Base-by-base conservation (phyloP, 2,888 invertebrate genomes). In the Drosophila histrio region DNA sequence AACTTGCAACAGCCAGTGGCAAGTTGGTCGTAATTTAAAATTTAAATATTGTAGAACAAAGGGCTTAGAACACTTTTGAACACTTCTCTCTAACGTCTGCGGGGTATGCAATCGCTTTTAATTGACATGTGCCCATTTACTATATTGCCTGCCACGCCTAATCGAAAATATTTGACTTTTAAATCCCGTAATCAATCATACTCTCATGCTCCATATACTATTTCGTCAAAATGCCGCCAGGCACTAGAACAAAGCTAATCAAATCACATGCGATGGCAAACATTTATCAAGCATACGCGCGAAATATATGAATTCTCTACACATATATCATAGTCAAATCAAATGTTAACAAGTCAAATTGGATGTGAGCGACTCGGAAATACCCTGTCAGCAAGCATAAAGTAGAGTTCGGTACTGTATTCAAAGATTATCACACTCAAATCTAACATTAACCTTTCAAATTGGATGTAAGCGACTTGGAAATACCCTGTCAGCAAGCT, bases 141-240 rank as follows among this genome's bases (percentile, higher is more conserved):
- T n/a, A 50, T 49, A 66, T 53, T 65, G 54, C 57, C 41, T 34
- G 30, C 36, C 39, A 64, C 46, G 61, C 24, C 66, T 87, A 83
- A 83, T 84, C 79, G 79, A 64, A 71, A 76, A 81, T 79, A 79
- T 83, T 87, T 87, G 73, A 81, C 75, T 76, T 81, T 85, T 73
- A 84, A 84, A 81, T 76, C 72, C 50, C 46, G 62, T 70, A 67
- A 83, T 83, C 83, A 87, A 83, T 87, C 87, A 84, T 60, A 34
- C 38, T n/a, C 52, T 44, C 36, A 63, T 56, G 62, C 54, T 58
- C 60, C 56, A 72, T 60, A 58, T 64, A 72, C 66, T 72, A 72
- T 68, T 72, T 66, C 38, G 61, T n/a, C 15, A 54, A 73, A 71
- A 38, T 52, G 65, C 76, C 44, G 61, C 15, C 49, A 47, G 76